Evolutionary conservation across 1,140 invertebrate genomes (phyloP).

Genomic region (Euwallacea similis): DNA sequence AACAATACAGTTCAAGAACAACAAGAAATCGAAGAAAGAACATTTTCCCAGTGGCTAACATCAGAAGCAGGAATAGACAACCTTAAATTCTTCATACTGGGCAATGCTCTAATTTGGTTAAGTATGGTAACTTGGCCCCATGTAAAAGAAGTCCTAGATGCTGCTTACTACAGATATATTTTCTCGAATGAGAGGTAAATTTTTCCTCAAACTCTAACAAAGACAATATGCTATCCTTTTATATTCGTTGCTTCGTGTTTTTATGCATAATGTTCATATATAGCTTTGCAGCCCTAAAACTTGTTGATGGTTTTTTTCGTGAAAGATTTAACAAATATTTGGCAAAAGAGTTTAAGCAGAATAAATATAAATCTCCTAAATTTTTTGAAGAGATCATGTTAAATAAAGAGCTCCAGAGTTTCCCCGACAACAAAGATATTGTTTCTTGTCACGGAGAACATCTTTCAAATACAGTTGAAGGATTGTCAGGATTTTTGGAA

Average conservation of each 20-base stretch:
- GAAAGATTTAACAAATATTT: conserved; percentile 58
- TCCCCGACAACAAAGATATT: too few relatives aligned
- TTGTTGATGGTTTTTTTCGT: conserved; percentile 60
- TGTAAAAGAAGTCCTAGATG: conserved; percentile 53
- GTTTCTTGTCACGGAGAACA: too few relatives aligned
- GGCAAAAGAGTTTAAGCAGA: neutral
- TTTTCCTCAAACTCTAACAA: too few relatives aligned
- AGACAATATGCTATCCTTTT: conserved; percentile 28
- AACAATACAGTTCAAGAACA: neutral
- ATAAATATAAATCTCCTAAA: neutral
- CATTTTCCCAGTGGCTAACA: conserved; percentile 61
- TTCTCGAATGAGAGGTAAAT: conserved; percentile 39
- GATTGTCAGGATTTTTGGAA: neutral
- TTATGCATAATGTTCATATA: conserved; percentile 57
- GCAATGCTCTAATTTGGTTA: conserved; percentile 60
- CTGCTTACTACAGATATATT: conserved; percentile 54
- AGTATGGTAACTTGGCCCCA: conserved; percentile 61
- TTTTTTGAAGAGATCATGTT: neutral
- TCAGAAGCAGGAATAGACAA: conserved; percentile 60
- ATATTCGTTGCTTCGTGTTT: conserved; percentile 56
- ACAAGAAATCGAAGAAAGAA: conserved; percentile 51
- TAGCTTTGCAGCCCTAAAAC: conserved; percentile 56
- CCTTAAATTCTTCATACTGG: conserved; percentile 62
- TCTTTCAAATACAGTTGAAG: too few relatives aligned
- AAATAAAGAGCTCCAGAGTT: too few relatives aligned